Evolutionary conservation across 2,888 invertebrate genomes (phyloP).

Genomic region (Eupithecia insigniata): DNA sequence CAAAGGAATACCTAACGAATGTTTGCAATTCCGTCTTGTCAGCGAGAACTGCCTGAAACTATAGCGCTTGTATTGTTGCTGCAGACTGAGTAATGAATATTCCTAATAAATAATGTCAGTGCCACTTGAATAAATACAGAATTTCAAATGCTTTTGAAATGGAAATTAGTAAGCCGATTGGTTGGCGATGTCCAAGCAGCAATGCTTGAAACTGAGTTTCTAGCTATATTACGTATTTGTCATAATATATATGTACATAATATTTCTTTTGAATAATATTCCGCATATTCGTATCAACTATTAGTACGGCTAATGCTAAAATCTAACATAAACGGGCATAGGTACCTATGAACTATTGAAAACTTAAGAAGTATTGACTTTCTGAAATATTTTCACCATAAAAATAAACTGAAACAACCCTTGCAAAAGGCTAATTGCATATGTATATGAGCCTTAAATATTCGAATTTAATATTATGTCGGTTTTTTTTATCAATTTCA

Average conservation of each 20-base stretch:
- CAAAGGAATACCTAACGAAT: constrained; percentile 66
- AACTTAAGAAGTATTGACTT: background rate
- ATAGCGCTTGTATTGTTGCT: constrained; percentile 43
- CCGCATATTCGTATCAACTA: background rate
- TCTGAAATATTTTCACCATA: background rate
- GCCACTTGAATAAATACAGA: constrained; percentile 5
- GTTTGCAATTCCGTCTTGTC: constrained; percentile 57
- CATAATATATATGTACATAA: too few relatives aligned
- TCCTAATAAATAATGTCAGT: constrained; percentile 15
- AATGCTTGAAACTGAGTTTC: background rate
- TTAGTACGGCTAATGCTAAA: background rate
- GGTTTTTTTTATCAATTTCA: background rate
- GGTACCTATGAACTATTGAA: too few relatives aligned
- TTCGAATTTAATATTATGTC: background rate
- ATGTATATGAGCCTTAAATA: background rate
- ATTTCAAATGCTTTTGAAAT: constrained; percentile 13
- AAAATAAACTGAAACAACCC: background rate
- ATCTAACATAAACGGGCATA: too few relatives aligned
- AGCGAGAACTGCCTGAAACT: constrained; percentile 51
- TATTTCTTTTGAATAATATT: too few relatives aligned
- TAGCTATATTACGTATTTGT: background rate
- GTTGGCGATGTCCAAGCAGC: background rate
- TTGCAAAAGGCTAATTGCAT: background rate
- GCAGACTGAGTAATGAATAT: constrained; percentile 30
- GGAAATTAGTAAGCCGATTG: constrained; percentile 9